Evolutionary conservation across 2,797 vertebrate species (phyloP).

Genomic region (Fistularia tabacaria): DNA sequence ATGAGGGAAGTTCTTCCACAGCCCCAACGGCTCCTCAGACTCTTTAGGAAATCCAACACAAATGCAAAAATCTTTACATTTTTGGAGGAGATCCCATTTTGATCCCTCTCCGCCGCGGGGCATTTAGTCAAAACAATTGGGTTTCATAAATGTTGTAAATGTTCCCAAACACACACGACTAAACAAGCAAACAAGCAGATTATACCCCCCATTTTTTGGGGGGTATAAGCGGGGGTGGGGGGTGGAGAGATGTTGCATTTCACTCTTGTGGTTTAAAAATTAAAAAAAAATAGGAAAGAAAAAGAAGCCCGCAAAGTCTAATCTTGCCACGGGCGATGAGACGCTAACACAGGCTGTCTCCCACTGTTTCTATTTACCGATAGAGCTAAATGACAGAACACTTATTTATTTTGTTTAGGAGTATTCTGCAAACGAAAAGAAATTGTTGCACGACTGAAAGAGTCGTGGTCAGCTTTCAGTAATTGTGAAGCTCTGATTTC

Average conservation of each 20-base stretch:
- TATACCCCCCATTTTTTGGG: too few relatives aligned
- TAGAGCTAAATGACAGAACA: conserved; percentile 16
- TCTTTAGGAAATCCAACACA: conserved; percentile 25
- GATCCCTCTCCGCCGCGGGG: conserved; percentile 14
- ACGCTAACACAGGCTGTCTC: conserved; percentile 10
- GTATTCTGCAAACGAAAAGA: too few relatives aligned
- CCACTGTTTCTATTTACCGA: conserved; percentile 8
- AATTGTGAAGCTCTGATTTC: too few relatives aligned
- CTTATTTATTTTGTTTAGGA: background rate
- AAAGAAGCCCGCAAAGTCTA: background rate
- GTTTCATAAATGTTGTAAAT: conserved; percentile 7
- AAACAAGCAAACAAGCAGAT: background rate
- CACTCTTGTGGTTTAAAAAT: conserved; percentile 7
- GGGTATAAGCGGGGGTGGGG: background rate
- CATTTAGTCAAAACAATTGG: conserved; percentile 7
- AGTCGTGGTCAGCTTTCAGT: too few relatives aligned
- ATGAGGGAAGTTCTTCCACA: background rate
- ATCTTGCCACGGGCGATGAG: conserved; percentile 11
- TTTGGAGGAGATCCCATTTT: conserved; percentile 10
- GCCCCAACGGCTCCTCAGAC: conserved; percentile 8
- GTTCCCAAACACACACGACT: conserved; percentile 10
- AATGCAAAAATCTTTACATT: too few relatives aligned
- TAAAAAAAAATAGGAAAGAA: background rate
- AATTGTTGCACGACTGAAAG: background rate
- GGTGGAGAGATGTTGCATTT: conserved; percentile 4